Evolutionary conservation across 2,888 invertebrate genomes (phyloP).

Genomic region (Lottia gigantea): DNA sequence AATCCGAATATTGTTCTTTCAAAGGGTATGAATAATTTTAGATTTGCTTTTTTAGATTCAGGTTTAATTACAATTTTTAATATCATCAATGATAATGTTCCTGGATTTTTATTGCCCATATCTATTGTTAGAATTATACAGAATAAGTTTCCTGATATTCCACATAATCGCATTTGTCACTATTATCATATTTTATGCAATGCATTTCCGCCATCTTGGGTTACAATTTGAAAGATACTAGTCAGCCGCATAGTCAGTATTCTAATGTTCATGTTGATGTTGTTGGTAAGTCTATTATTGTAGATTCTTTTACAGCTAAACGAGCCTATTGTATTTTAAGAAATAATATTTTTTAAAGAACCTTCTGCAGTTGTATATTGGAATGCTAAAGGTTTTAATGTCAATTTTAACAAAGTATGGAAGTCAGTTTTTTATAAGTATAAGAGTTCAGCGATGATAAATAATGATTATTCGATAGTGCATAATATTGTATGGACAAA

Average conservation of each 20-base stretch:
- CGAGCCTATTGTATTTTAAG: neutral
- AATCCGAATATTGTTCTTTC: neutral
- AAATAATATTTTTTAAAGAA: neutral
- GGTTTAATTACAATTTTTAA: neutral
- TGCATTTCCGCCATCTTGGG: neutral
- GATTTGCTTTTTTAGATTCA: neutral
- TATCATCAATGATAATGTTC: neutral
- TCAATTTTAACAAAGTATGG: neutral
- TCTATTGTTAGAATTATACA: neutral
- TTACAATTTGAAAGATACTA: neutral
- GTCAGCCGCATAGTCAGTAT: neutral
- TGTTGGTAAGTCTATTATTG: neutral
- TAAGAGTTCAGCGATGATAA: neutral
- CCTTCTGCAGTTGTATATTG: neutral
- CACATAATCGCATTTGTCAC: neutral
- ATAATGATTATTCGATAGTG: neutral
- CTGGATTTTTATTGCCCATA: neutral
- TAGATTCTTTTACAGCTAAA: neutral
- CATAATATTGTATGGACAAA: conserved; percentile 7
- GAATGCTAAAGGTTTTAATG: neutral
- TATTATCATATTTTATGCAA: neutral
- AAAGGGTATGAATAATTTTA: too few species aligned
- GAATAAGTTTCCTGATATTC: neutral
- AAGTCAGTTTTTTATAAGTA: neutral
- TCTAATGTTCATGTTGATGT: neutral